Percentiles rank a stretch among this genome's conserved stretches.
phyloP scores from a whole-genome alignment of 1,140 invertebrate species.

The Spodoptera litura region DNA sequence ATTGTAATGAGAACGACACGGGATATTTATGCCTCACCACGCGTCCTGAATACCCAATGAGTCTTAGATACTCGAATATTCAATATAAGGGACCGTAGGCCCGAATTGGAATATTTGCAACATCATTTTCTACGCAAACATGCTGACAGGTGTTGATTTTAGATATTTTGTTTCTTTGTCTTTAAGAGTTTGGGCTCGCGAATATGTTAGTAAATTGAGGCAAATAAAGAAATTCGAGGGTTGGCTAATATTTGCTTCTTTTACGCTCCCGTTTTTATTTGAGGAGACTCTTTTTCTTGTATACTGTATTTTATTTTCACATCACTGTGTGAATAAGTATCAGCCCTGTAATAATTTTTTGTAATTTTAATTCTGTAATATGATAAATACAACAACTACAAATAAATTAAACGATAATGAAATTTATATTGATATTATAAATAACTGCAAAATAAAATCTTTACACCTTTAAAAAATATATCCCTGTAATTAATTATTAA shows the following conservation, averaged over 20 bases:
- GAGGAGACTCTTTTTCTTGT: neutral
- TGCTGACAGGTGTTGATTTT: conserved; percentile 65
- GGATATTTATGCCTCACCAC: conserved; percentile 81
- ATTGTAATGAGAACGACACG: conserved; percentile 82
- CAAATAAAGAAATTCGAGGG: conserved; percentile 51
- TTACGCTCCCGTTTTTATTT: neutral
- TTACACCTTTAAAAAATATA: no score
- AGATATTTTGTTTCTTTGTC: conserved; percentile 46
- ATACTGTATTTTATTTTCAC: no score
- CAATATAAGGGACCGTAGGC: conserved; percentile 68
- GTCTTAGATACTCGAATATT: conserved; percentile 64
- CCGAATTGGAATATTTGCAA: conserved; percentile 67
- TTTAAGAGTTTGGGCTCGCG: conserved; percentile 58
- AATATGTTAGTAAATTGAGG: conserved; percentile 63
- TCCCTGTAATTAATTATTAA: no score
- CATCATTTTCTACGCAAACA: conserved; percentile 73
- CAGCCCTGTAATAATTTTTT: no score
- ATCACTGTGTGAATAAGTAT: no score
- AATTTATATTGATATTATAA: no score
- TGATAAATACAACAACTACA: no score
- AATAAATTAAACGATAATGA: no score
- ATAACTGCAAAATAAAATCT: no score
- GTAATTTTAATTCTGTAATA: no score
- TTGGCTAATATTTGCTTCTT: neutral
- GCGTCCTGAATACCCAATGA: conserved; percentile 80